Evolutionary conservation across 2,797 vertebrate species (phyloP), one percentile per base, ranked within the genome.

Genomic region (Cossypha polioptera): DNA sequence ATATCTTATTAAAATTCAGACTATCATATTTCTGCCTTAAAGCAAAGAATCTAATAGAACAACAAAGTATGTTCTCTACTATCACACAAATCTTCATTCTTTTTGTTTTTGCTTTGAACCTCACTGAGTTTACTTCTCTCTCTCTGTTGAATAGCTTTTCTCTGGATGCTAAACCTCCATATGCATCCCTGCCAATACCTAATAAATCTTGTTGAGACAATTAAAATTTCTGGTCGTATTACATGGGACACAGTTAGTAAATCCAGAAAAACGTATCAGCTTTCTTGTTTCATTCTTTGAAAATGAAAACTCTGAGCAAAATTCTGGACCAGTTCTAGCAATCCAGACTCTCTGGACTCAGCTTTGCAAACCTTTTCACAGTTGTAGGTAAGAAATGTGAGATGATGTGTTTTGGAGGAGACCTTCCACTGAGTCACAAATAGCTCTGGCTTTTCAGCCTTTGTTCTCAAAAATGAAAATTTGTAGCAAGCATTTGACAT

Each of bases 1-100:
- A 43, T 93, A 79, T 71, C 83, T 84, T 73, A 82, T 77, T 87
- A 38, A 92, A 86, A 74, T 90, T 90, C 74, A 45, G 36, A 19
- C 35, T 71, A 89, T 91, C 93, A 55, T 92, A 90, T 95, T 95
- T 59, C 87, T 95, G 69, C 43, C 80, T 95, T 77, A 58, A 88
- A 95, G 54, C 72, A 90, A 88, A 85, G 83, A n/a, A 69, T 75
- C 76, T 45, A 59, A 55, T 72, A 93, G 55, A 71, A 25, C 21
- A 90, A 50, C 57, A 87, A 76, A 86, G 47, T 20, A 47, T 78
- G 84, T 79, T 40, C 40, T 84, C 25, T 88, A 53, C 33, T 48
- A 51, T 91, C 47, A n/a, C 16, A 16, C 24, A 65, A 48, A 66
- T 43, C 10, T 83, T 42, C 24, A 38, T 10, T 79, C 1, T 8